Percentiles rank a stretch among this genome's conserved stretches.
Evolutionary conservation across 30 jellyfish, hydroid and myxozoan genomes (phyloP).

Genomic region (Aurelia sp.): DNA sequence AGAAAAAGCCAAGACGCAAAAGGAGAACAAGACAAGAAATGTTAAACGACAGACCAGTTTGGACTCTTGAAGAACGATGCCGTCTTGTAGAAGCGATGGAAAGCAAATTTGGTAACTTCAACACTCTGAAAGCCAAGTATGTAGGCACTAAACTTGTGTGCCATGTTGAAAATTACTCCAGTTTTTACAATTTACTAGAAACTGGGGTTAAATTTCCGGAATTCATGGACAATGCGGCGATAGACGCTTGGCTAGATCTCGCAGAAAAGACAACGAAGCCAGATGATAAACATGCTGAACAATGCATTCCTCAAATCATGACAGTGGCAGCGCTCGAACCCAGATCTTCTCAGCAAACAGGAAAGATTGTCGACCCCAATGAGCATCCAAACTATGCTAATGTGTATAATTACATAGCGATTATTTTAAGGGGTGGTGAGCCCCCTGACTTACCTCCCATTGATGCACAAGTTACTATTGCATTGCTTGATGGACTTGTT

Average conservation of each 20-base stretch:
- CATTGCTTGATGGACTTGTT: slow-evolving; percentile 60
- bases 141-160: slow-evolving; percentile 41
- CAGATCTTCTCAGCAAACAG: neutral
- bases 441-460: slow-evolving; percentile 67
- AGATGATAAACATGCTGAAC: slow-evolving; percentile 68
- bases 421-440: slow-evolving; percentile 58
- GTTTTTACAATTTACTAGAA: slow-evolving; percentile 31
- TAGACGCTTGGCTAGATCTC: slow-evolving; percentile 80
- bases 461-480: slow-evolving; percentile 74
- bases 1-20: too few species aligned
- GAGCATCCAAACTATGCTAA: slow-evolving; percentile 50
- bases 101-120: slow-evolving; percentile 5
- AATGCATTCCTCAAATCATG: slow-evolving; percentile 80
- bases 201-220: slow-evolving; percentile 62
- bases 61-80: slow-evolving; percentile 58
- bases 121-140: slow-evolving; percentile 2
- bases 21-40: too few species aligned
- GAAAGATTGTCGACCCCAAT: neutral
- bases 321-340: slow-evolving; percentile 87
- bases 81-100: slow-evolving; percentile 57
- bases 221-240: slow-evolving; percentile 60
- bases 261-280: slow-evolving; percentile 31
- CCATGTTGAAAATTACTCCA: slow-evolving; percentile 55
- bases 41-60: neutral
- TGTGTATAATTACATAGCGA: slow-evolving; percentile 63